phyloP scores from a whole-genome alignment of 2,888 invertebrate species.

The Cepaea hortensis region DNA sequence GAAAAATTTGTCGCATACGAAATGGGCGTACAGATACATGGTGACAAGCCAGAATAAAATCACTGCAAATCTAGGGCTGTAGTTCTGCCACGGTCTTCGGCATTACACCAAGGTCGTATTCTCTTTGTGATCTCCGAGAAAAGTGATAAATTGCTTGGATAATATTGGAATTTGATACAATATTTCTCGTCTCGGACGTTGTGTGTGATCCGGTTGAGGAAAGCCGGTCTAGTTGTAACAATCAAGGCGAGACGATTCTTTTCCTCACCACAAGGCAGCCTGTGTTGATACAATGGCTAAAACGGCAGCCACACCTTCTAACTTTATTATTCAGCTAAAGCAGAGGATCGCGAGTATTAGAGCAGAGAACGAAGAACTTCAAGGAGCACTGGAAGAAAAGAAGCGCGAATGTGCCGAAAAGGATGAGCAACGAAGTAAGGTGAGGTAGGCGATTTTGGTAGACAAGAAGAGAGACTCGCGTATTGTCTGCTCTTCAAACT shows the following conservation, averaged over 20 bases:
- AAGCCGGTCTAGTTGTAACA: slow-evolving; percentile 44
- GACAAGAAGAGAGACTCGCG: too few relatives aligned
- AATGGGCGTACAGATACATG: slow-evolving; percentile 40
- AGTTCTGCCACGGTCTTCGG: too few relatives aligned
- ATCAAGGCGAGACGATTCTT: too few relatives aligned
- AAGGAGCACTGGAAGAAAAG: slow-evolving; percentile 97
- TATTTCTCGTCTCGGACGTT: slow-evolving; percentile 41
- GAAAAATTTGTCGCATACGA: slow-evolving; percentile 16
- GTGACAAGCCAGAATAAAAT: slow-evolving; percentile 1
- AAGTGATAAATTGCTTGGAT: neutral
- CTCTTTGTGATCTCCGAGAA: too few relatives aligned
- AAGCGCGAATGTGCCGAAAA: slow-evolving; percentile 90
- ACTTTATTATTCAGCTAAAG: slow-evolving; percentile 96
- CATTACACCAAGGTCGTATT: too few relatives aligned
- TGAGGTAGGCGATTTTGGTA: slow-evolving; percentile 23
- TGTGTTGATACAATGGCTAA: slow-evolving; percentile 35
- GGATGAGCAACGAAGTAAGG: slow-evolving; percentile 31
- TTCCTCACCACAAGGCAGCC: neutral
- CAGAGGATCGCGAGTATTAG: slow-evolving; percentile 99
- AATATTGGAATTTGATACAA: neutral
- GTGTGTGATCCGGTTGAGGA: slow-evolving; percentile 19
- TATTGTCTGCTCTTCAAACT: too few relatives aligned
- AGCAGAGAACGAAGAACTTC: slow-evolving; percentile 98
- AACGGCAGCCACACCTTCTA: slow-evolving; percentile 45
- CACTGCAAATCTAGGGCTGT: neutral